Evolutionary conservation across 2,888 invertebrate genomes (phyloP), one percentile per base, ranked within the genome.

Genomic region (Synanthedon andrenaeformis): DNA sequence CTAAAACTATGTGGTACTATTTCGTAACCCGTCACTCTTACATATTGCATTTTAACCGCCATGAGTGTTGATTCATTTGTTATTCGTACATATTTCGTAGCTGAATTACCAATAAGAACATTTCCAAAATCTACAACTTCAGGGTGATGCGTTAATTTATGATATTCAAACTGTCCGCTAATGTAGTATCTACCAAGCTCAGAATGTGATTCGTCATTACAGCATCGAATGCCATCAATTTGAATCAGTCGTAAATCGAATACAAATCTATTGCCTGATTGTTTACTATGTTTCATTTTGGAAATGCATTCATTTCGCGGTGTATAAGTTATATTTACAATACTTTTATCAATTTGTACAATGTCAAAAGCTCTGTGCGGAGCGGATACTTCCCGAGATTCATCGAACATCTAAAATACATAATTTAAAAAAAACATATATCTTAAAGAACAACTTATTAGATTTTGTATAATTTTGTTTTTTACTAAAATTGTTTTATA

Each of bases 121-220:
- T 88, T 70, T 2, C 81, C 82, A 57, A 91, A 82, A 57, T 83
- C 61, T 0, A 91, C 57, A 6, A 68, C 62, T 55, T 82, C 72
- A 0, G 91, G 91, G 19, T 65, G 60, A 57, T 91, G 75, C 4
- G 67, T 67, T 13, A 91, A 69, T 28, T 72, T 67, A 35, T 88
- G 80, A 51, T 76, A 70, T 72, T 90, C 90, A 55, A 82, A 87
- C 65, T 89, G 82, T 0, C 90, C 91, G 62, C 90, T 85, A 17
- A 91, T 72, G 57, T 90, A 90, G 54, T 89, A 81, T 53, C 89
- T 76, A 1, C 89, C 83, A 49, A 82, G 72, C 76, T 88, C 88
- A 14, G 81, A 73, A 62, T 87, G 85, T 35, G 63, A 59, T 60
- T 85, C 85, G 57, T 74, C 65, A 54, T 71, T 59, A 58, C 86